A percentile compares a stretch with the other conserved stretches of the same genome.
These are phyloP conservation scores for Agrypnia vestita DNA, from an alignment of 1,140 invertebrate species.

Conservation along the genomic window DNA sequence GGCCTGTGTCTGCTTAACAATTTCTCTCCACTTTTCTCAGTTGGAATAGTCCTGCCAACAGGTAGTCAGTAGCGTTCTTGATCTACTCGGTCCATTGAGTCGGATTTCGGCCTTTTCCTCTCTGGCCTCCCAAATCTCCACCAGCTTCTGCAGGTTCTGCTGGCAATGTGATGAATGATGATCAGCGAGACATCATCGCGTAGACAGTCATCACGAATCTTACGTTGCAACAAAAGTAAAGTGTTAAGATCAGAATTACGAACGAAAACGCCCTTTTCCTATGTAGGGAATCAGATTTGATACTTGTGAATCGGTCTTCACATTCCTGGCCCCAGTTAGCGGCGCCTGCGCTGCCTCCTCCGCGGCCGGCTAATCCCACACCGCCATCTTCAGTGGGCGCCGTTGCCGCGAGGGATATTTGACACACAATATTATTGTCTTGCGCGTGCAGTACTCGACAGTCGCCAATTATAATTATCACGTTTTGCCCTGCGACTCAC, in stretches of 20 bases:
- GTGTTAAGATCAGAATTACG: not conserved
- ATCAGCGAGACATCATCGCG: too few species aligned
- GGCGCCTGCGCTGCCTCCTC: conserved; percentile 31
- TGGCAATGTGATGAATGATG: too few species aligned
- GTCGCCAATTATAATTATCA: not conserved
- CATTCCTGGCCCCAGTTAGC: conserved; percentile 12
- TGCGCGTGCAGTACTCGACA: conserved; percentile 15
- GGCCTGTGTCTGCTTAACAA: too few species aligned
- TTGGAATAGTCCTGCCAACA: too few species aligned
- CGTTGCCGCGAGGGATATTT: not conserved
- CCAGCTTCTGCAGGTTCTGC: too few species aligned
- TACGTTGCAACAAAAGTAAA: not conserved
- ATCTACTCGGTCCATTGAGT: too few species aligned
- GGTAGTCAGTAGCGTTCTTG: too few species aligned
- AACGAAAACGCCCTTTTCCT: not conserved
- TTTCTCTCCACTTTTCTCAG: too few species aligned
- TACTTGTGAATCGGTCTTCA: conserved; percentile 19
- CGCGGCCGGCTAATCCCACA: conserved; percentile 15
- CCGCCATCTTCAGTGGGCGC: not conserved
- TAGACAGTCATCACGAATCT: too few species aligned
- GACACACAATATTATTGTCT: conserved; percentile 16
- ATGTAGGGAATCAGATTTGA: too few species aligned
- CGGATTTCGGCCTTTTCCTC: too few species aligned
- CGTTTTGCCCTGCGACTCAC: not conserved
- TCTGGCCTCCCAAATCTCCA: too few species aligned